Evolutionary conservation across 2,113 vertebrate genomes (phyloP).

Genomic region (Rhea pennata): DNA sequence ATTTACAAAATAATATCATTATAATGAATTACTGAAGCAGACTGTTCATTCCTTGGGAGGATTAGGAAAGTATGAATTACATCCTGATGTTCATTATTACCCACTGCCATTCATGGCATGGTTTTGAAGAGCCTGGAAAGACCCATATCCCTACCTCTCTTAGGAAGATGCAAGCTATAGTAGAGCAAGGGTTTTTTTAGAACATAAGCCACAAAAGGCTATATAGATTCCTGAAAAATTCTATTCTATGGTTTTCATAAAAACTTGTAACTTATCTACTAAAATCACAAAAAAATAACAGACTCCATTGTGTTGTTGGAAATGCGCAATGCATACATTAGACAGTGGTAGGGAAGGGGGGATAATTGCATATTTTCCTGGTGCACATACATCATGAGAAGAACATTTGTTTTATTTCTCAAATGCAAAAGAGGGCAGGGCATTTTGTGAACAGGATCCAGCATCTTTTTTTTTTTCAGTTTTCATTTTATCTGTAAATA

Average conservation of each 20-base stretch:
- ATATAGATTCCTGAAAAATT: background rate
- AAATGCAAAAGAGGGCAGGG: slow-evolving; percentile 4
- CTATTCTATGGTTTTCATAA: background rate
- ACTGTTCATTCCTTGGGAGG: background rate
- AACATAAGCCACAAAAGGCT: background rate
- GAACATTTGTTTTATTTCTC: slow-evolving; percentile 29
- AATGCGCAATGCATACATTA: background rate
- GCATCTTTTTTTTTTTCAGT: slow-evolving; percentile 10
- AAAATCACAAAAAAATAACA: background rate
- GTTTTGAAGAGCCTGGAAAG: background rate
- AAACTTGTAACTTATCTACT: background rate
- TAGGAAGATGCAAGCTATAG: background rate
- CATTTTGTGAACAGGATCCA: background rate
- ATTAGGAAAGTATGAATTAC: background rate
- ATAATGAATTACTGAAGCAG: background rate
- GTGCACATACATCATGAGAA: background rate
- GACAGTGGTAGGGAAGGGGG: background rate
- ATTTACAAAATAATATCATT: background rate
- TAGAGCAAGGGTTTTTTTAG: background rate
- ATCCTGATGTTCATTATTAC: background rate
- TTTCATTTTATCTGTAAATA: slow-evolving; percentile 52
- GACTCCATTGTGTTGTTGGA: background rate
- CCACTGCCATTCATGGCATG: background rate
- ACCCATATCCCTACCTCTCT: background rate
- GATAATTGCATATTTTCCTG: background rate